A percentile compares a stretch with the other conserved stretches of the same genome.
phyloP scores from a whole-genome alignment of 53 echinoderm and acorn worm species.

The Zoroaster sp. region DNA sequence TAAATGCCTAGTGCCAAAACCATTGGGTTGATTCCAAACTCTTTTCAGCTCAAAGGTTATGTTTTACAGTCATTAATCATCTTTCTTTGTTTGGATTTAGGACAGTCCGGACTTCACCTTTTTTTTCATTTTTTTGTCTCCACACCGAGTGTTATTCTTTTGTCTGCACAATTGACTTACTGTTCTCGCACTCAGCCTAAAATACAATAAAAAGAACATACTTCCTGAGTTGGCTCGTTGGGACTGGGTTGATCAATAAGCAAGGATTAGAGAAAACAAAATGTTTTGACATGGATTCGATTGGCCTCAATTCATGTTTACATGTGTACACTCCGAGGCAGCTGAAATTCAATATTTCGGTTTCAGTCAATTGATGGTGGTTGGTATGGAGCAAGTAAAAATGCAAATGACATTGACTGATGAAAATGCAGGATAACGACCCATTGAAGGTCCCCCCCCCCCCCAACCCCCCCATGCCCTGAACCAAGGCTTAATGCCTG shows the following conservation, averaged over 20 bases:
- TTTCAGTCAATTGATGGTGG: not conserved
- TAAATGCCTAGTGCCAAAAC: not conserved
- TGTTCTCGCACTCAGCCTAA: not conserved
- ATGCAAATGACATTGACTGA: not conserved
- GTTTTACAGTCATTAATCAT: constrained; percentile 33
- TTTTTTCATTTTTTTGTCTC: not conserved
- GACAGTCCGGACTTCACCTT: constrained; percentile 10
- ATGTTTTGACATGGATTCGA: not conserved
- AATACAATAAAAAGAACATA: not conserved
- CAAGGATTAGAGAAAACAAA: not conserved
- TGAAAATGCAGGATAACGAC: not conserved
- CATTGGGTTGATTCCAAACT: not conserved
- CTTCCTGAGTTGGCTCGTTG: not conserved
- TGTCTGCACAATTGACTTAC: constrained; percentile 14
- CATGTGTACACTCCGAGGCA: not conserved
- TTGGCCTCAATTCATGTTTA: not conserved
- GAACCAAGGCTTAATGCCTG: not conserved
- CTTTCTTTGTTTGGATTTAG: not conserved
- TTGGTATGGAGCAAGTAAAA: not conserved
- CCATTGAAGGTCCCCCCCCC: not conserved
- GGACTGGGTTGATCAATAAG: not conserved
- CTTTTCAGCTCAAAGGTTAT: constrained; percentile 35
- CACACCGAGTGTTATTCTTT: not conserved
- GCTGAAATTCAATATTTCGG: not conserved
- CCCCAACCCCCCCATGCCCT: not conserved